Evolutionary conservation across 1,140 invertebrate species (phyloP), one percentile per base, ranked within the genome.

Genomic region (Hyles vespertilio): DNA sequence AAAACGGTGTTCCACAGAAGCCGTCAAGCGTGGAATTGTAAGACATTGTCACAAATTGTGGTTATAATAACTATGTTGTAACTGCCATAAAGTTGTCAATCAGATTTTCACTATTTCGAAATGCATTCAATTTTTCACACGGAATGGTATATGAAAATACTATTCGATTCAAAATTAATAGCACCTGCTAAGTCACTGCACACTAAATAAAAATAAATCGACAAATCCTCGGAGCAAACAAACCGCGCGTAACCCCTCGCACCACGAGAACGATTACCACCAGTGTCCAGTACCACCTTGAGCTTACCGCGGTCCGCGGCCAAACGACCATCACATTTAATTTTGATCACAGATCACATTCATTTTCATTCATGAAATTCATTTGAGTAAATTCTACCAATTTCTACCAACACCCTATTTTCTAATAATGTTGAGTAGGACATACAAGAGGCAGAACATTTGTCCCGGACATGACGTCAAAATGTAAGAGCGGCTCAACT

Each of bases 1-100:
- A 93, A 90, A 93, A 93, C 79, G 87, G 77, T 52, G 91, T 91
- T 65, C 92, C 92, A 72, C 92, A 93, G 86, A 92, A 93, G 60
- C 90, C 84, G 77, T 93, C 92, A 83, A 93, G 89, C 66, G 81
- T 67, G 63, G 81, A 88, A 74, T 84, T 81, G 59, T 77, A 82
- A 74, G 81, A 82, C 84, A 84, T 86, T 76, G 63, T 65, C 58
- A 65, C 54, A 54, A 57, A 49, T 60, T 57, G 46, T 60, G 54
- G 51, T 58, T 65, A 54, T 54, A 34, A 32, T 51, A 43, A 50
- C 51, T 53, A 48, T 34, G 47, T 12, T 60, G 12, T 46, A 60
- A 60, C 32, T 60, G 63, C 58, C 63, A 65, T 65, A 58, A 58
- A 65, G 51, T 58, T 52, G 22, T 8, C 32, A 43, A 55, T 45